phyloP scores from a whole-genome alignment of 2,797 vertebrate genomes.

The Acanthurus leucopareius region DNA sequence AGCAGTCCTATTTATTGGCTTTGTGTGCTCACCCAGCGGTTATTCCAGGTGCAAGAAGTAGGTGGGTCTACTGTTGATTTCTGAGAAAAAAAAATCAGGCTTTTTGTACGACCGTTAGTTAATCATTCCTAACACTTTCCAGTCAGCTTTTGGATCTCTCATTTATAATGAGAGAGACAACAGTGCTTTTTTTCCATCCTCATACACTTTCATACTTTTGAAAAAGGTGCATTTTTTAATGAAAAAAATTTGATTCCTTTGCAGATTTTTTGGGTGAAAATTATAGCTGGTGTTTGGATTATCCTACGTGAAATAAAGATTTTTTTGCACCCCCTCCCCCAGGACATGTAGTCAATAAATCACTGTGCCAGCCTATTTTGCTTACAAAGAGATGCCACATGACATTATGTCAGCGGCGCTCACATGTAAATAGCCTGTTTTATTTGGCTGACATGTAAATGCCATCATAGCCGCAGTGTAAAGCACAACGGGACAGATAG shows the following conservation, averaged over 20 bases:
- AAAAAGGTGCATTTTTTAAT: background rate
- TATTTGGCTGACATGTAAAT: slow-evolving; percentile 78
- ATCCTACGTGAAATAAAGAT: slow-evolving; percentile 27
- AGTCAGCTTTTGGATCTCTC: slow-evolving; percentile 5
- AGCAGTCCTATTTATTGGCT: background rate
- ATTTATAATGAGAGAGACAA: slow-evolving; percentile 4
- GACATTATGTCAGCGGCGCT: slow-evolving; percentile 65
- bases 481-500: slow-evolving; percentile 52
- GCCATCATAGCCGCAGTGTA: slow-evolving; percentile 60
- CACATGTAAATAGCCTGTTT: slow-evolving; percentile 73
- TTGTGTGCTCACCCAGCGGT: background rate
- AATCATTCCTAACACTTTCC: slow-evolving; percentile 6
- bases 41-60: background rate
- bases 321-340: slow-evolving; percentile 7
- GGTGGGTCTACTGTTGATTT: background rate
- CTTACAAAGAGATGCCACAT: slow-evolving; percentile 62
- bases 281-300: background rate
- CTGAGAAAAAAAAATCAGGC: background rate
- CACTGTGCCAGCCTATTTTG: slow-evolving; percentile 40
- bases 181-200: background rate
- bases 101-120: slow-evolving; percentile 15
- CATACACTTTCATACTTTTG: background rate
- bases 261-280: background rate
- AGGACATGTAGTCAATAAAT: slow-evolving; percentile 49
- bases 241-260: background rate